Evolutionary conservation across 2,797 vertebrate species (phyloP).

Genomic region (Carduelis carduelis): DNA sequence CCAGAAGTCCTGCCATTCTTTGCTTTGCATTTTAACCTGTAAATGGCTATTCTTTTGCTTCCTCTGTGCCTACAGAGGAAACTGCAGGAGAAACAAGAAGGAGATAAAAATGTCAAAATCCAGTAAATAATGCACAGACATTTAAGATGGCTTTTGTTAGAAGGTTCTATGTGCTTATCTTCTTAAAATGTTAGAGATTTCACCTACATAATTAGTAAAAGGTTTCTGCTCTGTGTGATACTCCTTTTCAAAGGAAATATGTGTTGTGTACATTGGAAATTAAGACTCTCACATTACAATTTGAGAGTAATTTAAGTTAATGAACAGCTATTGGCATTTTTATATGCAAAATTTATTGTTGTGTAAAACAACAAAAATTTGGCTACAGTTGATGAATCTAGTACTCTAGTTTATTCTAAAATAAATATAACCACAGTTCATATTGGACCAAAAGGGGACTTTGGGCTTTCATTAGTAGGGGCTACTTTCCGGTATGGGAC

Average conservation of each 20-base stretch:
- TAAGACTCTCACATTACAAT: neutral
- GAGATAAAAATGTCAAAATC: neutral
- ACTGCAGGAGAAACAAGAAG: neutral
- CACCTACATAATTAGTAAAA: neutral
- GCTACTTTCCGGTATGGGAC: neutral
- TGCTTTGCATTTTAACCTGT: neutral
- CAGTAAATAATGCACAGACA: neutral
- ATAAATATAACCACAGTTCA: neutral
- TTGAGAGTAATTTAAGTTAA: neutral
- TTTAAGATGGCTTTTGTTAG: neutral
- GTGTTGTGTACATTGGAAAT: neutral
- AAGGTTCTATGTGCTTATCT: neutral
- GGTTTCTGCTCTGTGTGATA: neutral
- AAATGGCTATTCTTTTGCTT: neutral
- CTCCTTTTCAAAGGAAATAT: neutral
- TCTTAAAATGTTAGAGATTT: neutral
- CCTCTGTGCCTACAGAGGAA: neutral
- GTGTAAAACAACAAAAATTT: neutral
- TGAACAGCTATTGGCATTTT: neutral
- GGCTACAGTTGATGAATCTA: neutral
- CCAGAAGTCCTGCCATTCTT: neutral
- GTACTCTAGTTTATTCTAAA: neutral
- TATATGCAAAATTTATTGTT: neutral
- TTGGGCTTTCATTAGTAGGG: neutral
- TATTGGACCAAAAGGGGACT: neutral